phyloP scores from a whole-genome alignment of 2,797 vertebrate species.

The Rhinella marina region DNA sequence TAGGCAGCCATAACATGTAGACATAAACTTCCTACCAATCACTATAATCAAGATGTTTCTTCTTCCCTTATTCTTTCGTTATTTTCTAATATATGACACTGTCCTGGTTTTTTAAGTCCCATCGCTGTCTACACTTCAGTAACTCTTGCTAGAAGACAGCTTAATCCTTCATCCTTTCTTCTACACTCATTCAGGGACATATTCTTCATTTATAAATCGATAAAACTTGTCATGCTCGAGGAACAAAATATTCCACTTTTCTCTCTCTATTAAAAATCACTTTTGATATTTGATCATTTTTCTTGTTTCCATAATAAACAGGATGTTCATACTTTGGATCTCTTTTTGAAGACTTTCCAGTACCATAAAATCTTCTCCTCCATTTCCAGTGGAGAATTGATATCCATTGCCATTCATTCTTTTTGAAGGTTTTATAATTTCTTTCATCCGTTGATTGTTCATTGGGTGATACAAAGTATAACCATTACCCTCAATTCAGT shows the following conservation, averaged over 20 bases:
- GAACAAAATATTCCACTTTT: not conserved
- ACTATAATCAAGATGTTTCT: conserved; percentile 1
- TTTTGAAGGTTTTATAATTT: too few relatives aligned
- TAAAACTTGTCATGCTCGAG: conserved; percentile 28
- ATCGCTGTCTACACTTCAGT: conserved; percentile 35
- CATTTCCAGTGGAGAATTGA: too few relatives aligned
- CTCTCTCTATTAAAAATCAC: not conserved
- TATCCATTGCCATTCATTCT: too few relatives aligned
- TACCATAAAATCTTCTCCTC: too few relatives aligned
- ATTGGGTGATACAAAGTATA: too few relatives aligned
- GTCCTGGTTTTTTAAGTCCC: conserved; percentile 28
- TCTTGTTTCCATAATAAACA: not conserved
- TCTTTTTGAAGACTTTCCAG: too few relatives aligned
- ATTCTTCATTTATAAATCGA: conserved; percentile 32
- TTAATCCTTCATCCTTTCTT: conserved; percentile 39
- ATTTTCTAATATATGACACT: not conserved
- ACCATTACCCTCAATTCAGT: too few relatives aligned
- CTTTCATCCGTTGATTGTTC: too few relatives aligned
- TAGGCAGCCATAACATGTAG: not conserved
- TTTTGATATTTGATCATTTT: not conserved
- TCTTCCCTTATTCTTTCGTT: not conserved
- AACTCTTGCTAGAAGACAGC: conserved; percentile 14
- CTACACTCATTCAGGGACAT: conserved; percentile 28
- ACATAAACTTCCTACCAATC: not conserved
- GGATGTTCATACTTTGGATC: not conserved